Percentiles rank a stretch among this genome's conserved stretches.
Conservation (phyloP, 1,140 invertebrate species). For the Andricus grossulariae region DNA sequence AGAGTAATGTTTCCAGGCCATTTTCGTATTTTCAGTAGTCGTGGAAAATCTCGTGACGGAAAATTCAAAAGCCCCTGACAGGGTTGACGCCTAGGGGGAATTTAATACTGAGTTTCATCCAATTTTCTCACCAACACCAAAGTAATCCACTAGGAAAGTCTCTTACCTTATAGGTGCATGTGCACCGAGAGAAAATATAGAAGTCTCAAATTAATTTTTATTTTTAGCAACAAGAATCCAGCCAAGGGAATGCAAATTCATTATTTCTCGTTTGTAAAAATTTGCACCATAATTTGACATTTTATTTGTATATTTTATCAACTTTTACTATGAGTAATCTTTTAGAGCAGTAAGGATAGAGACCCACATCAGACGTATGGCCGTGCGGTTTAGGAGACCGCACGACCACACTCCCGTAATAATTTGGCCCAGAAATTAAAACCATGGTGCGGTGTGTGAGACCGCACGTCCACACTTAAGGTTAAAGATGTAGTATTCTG, state of each 20-base stretch:
- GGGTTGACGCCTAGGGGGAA: conserved; percentile 12
- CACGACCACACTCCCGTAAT: no score
- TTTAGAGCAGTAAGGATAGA: no score
- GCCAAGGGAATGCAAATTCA: not conserved
- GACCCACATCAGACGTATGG: no score
- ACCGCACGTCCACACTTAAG: no score
- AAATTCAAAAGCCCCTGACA: conserved; percentile 21
- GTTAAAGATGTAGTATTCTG: no score
- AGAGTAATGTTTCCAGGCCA: not conserved
- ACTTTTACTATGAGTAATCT: no score
- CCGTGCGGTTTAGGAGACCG: no score
- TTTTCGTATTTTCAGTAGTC: conserved; percentile 10
- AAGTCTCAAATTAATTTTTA: conserved; percentile 18
- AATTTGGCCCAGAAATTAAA: no score
- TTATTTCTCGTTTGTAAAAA: not conserved
- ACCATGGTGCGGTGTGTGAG: no score
- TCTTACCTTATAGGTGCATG: not conserved
- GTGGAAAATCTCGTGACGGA: not conserved
- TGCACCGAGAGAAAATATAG: not conserved
- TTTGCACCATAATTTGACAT: not conserved
- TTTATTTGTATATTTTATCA: no score
- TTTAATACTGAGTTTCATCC: conserved; percentile 23
- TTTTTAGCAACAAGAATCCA: not conserved
- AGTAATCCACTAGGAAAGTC: not conserved
- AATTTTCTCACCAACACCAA: conserved; percentile 20